These are phyloP conservation scores for Bradysia coprophila DNA, from an alignment of 1,140 invertebrate species.

Conservation along the genomic window DNA sequence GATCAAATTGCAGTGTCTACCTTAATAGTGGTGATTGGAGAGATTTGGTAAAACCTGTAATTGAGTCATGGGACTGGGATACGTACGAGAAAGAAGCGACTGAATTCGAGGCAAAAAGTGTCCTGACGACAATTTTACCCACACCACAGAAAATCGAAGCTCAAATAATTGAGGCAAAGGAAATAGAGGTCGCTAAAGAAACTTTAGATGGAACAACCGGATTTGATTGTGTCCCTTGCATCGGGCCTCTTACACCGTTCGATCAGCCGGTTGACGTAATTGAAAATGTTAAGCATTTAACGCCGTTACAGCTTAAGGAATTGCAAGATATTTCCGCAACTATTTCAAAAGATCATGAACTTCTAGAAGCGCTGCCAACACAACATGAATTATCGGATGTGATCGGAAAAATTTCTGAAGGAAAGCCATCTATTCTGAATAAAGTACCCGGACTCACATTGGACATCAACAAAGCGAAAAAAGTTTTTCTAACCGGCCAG, in stretches of 20 bases:
- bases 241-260: slow-evolving; percentile 36
- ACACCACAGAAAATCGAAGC: slow-evolving; percentile 28
- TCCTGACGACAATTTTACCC: slow-evolving; percentile 29
- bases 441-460: slow-evolving; percentile 26
- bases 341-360: slow-evolving; percentile 28
- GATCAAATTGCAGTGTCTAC: slow-evolving; percentile 26
- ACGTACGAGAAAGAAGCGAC: slow-evolving; percentile 33
- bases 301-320: slow-evolving; percentile 29
- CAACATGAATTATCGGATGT: slow-evolving; percentile 42
- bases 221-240: slow-evolving; percentile 39
- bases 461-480: not conserved
- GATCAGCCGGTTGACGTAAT: slow-evolving; percentile 29
- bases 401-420: slow-evolving; percentile 38
- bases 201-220: slow-evolving; percentile 31
- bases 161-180: slow-evolving; percentile 26
- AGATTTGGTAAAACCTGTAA: slow-evolving; percentile 33
- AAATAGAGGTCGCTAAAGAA: slow-evolving; percentile 23
- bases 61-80: slow-evolving; percentile 41
- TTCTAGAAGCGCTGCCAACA: slow-evolving; percentile 32
- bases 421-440: slow-evolving; percentile 29
- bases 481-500: slow-evolving; percentile 48
- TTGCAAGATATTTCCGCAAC: slow-evolving; percentile 37
- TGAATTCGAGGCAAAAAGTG: slow-evolving; percentile 16
- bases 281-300: slow-evolving; percentile 28
- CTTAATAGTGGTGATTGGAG: slow-evolving; percentile 32